Evolutionary conservation across 2,113 vertebrate genomes (phyloP), one percentile per base, ranked within the genome.

Genomic region (Pseudorectes ferrugineus): DNA sequence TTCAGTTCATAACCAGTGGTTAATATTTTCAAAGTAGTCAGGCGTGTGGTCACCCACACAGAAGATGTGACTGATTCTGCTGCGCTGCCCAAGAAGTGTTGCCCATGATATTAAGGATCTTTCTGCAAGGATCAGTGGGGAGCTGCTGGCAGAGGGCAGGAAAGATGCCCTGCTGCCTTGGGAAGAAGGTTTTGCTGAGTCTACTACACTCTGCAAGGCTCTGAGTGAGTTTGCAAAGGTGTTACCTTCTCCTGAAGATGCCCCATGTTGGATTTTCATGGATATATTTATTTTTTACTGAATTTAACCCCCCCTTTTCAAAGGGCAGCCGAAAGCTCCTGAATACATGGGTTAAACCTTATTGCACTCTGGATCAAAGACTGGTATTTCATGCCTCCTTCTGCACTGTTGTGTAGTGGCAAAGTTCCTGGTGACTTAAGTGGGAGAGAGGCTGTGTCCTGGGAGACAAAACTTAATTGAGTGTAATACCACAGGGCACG

Each of bases 391-490:
- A 0, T 83, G 43, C 57, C 93, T 94, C 67, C 79, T 95, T 74
- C 89, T 92, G 71, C 33, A 4, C 75, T 83, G 51, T n/a, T 89
- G 77, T 75, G 84, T 43, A 89, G 93, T 48, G 94, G 92, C 82
- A 93, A 95, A 95, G 90, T 83, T 96, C 78, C 95, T 66, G 82
- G 85, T 95, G 93, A 93, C 90, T 96, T 94, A 77, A 95, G 92
- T 45, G 90, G 83, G 82, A 96, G 93, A 45, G 92, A 96, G 88
- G 85, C 90, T 90, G 92, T 3, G 79, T 92, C 95, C 92, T 94
- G 95, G 82, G 96, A 96, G 95, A 95, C 93, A 90, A 94, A 96
- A 96, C 82, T 95, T 96, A 96, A 97, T 97, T 97, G 95, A 97
- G 89, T 95, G 86, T 52, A 95, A 96, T 95, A 96, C 94, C 93